phyloP scores from a whole-genome alignment of 2,888 invertebrate species.

The Synanthedon vespiformis region DNA sequence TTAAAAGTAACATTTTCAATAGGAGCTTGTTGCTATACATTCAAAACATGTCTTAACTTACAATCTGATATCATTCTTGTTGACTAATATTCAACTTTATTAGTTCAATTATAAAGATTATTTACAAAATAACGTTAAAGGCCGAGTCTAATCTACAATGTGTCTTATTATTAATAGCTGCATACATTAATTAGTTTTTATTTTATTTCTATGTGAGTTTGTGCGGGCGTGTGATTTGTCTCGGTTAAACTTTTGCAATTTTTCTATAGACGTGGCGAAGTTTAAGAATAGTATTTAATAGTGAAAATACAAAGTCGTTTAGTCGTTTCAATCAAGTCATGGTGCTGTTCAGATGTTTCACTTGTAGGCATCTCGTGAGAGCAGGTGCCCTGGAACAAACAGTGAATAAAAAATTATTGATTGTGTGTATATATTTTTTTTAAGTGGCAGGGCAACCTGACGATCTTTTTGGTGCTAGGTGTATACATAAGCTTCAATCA shows the following conservation, averaged over 20 bases:
- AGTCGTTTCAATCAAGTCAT: slow-evolving; percentile 41
- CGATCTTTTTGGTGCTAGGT: too few species aligned
- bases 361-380: slow-evolving; percentile 57
- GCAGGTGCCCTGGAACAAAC: slow-evolving; percentile 56
- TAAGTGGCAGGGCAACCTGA: too few species aligned
- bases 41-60: too few species aligned
- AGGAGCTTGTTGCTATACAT: neutral
- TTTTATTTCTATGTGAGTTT: neutral
- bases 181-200: neutral
- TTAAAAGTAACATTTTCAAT: neutral
- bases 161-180: neutral
- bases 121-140: neutral
- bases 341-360: slow-evolving; percentile 50
- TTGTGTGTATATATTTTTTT: too few species aligned
- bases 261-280: slow-evolving; percentile 35
- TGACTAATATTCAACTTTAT: neutral
- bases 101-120: neutral
- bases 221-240: neutral
- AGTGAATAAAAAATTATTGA: too few species aligned
- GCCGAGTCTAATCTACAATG: neutral
- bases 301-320: slow-evolving; percentile 16
- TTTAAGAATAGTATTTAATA: slow-evolving; percentile 35
- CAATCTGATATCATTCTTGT: too few species aligned
- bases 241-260: slow-evolving; percentile 20
- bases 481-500: too few species aligned